Evolutionary conservation across 2,888 invertebrate species (phyloP), one percentile per base, ranked within the genome.

Genomic region (Lathronympha strigana): DNA sequence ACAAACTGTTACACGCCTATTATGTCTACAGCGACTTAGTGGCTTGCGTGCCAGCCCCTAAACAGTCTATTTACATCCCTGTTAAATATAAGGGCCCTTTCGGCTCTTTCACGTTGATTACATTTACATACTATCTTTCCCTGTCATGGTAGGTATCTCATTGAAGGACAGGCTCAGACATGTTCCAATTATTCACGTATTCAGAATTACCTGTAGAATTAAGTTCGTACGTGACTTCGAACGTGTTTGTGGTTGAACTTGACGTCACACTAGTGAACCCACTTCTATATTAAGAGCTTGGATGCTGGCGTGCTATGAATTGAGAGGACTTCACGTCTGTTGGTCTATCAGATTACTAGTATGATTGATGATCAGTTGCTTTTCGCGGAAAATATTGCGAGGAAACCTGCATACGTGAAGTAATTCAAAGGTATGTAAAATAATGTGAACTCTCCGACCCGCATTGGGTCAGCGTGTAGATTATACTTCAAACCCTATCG

Each of bases 71-170:
- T 55, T 55, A 57, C 57, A 43, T 19, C 40, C 57, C 57, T 19
- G 31, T 57, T 45, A 31, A 57, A 57, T 57, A 57, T 31, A n/a
- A 31, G 57, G 57, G 61, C 50, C 61, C 50, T 61, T 50, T 31
- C 61, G 51, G 51, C 25, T 49, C 49, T 62, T 61, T 43, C 61
- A 13, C 51, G 43, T 40, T 62, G 53, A 62, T 54, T 62, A 62
- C 62, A 62, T 54, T 62, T 54, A 62, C 62, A 62, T 54, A 62
- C 58, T 49, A 54, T 43, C 62, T 36, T 33, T 19, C 21, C 38
- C 28, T 38, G 61, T 40, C 61, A 47, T 43, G 55, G 25, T n/a
- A n/a, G 38, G 23, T 45, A 28, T 55, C 40, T 40, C 28, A 28
- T 55, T 43, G 43, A 19, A 28, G 19, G 23, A 36, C 36, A 38